phyloP scores from a whole-genome alignment of 2,888 invertebrate species.

The Pheosia tremula region DNA sequence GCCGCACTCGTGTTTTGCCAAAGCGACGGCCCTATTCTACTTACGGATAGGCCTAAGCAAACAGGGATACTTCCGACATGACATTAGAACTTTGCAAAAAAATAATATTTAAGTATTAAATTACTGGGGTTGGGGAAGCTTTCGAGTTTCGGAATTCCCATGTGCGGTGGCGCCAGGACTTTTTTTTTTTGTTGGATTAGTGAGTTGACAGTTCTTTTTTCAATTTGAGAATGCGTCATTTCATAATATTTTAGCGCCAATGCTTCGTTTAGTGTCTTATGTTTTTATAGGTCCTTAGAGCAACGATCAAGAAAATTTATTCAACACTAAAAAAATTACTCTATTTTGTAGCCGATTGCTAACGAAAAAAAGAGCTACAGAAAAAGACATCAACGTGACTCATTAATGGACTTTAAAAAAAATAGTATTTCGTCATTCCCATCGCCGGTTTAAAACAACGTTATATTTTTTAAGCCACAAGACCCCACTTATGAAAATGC shows the following conservation, averaged over 20 bases:
- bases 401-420: constrained; percentile 23
- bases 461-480: constrained; percentile 1
- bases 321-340: too few relatives aligned
- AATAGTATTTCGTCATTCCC: constrained; percentile 1
- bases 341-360: too few relatives aligned
- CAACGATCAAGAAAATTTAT: too few relatives aligned
- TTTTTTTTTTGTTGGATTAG: constrained; percentile 36
- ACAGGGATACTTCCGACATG: constrained; percentile 74
- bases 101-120: constrained; percentile 64
- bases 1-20: constrained; percentile 53
- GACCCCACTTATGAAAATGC: constrained; percentile 28
- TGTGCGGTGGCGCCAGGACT: constrained; percentile 66
- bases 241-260: neutral
- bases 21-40: constrained; percentile 64
- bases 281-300: too few relatives aligned
- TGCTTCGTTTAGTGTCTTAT: too few relatives aligned
- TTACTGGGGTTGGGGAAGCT: constrained; percentile 55
- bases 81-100: constrained; percentile 72
- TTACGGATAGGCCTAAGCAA: constrained; percentile 70
- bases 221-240: constrained; percentile 10
- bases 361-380: neutral
- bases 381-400: constrained; percentile 11
- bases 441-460: constrained; percentile 6
- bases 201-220: constrained; percentile 44
- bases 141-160: constrained; percentile 53